These are phyloP conservation scores for Datnioides undecimradiatus DNA, from an alignment of 2,113 vertebrate genomes.

Conservation along the genomic window DNA sequence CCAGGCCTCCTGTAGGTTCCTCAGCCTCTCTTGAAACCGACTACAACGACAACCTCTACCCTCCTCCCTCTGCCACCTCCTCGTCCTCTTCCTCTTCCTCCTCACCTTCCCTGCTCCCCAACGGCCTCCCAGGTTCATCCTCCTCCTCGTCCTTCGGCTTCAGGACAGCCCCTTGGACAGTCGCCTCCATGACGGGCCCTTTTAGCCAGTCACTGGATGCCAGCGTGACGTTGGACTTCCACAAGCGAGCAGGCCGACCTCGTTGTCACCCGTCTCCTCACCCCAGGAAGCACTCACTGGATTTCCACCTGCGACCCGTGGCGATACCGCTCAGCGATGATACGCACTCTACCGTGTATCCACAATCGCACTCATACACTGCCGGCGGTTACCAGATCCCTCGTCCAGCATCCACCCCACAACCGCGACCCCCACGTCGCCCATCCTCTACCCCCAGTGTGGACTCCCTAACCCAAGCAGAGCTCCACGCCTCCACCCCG, in stretches of 20 bases:
- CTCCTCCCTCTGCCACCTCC: constrained; percentile 48
- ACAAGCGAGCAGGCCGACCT: constrained; percentile 14
- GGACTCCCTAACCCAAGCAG: constrained; percentile 52
- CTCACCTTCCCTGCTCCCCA: constrained; percentile 54
- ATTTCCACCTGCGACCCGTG: constrained; percentile 68
- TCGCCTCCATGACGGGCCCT: background rate
- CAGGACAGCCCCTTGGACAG: constrained; percentile 40
- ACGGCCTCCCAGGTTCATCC: constrained; percentile 27
- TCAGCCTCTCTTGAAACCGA: constrained; percentile 69
- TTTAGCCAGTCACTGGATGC: constrained; percentile 64
- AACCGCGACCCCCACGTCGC: background rate
- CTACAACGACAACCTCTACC: constrained; percentile 54
- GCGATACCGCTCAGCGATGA: constrained; percentile 12
- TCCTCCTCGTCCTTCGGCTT: constrained; percentile 23
- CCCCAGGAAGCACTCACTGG: constrained; percentile 78
- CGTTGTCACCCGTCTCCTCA: constrained; percentile 74
- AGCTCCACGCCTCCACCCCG: constrained; percentile 49
- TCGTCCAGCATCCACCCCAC: constrained; percentile 32
- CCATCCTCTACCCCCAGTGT: constrained; percentile 66
- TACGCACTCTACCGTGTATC: background rate
- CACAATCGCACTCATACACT: background rate
- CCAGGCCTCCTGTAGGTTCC: constrained; percentile 67
- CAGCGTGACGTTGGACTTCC: constrained; percentile 33
- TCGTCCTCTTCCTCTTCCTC: constrained; percentile 72
- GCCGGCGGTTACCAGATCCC: constrained; percentile 67